A percentile compares a stretch with the other conserved stretches of the same genome.
phyloP scores from a whole-genome alignment of 2,113 vertebrate species.

The Prolemur simus region DNA sequence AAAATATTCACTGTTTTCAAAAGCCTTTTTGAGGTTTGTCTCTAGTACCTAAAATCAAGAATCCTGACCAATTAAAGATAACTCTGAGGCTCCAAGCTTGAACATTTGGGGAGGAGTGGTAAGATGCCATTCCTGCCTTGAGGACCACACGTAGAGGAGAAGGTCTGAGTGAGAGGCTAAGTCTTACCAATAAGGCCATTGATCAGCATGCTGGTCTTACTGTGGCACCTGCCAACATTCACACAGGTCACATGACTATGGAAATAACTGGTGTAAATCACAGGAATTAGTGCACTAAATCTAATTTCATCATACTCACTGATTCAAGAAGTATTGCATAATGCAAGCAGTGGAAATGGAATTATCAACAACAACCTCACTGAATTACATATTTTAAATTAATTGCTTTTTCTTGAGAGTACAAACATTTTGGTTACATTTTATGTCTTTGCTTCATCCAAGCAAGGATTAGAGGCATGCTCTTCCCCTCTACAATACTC shows the following conservation, averaged over 20 bases:
- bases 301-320: rapidly evolving
- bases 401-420: not conserved
- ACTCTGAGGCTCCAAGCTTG: not conserved
- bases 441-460: too few species aligned
- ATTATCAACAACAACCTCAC: not conserved
- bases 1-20: not conserved
- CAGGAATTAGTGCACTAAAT: not conserved
- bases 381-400: not conserved
- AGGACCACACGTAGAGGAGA: not conserved
- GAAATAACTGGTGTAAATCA: not conserved
- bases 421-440: too few species aligned
- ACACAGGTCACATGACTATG: rapidly evolving
- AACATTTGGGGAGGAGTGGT: not conserved
- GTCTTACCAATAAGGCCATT: not conserved
- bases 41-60: not conserved
- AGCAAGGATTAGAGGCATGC: too few species aligned
- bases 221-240: too few species aligned
- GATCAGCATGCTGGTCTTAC: not conserved
- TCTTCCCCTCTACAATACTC: too few species aligned
- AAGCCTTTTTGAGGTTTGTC: not conserved
- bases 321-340: not conserved
- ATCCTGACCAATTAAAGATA: not conserved
- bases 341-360: not conserved
- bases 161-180: rapidly evolving
- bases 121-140: rapidly evolving